Evolutionary conservation across 2,797 vertebrate genomes (phyloP), one percentile per base, ranked within the genome.

Genomic region (Holocentrus rufus): DNA sequence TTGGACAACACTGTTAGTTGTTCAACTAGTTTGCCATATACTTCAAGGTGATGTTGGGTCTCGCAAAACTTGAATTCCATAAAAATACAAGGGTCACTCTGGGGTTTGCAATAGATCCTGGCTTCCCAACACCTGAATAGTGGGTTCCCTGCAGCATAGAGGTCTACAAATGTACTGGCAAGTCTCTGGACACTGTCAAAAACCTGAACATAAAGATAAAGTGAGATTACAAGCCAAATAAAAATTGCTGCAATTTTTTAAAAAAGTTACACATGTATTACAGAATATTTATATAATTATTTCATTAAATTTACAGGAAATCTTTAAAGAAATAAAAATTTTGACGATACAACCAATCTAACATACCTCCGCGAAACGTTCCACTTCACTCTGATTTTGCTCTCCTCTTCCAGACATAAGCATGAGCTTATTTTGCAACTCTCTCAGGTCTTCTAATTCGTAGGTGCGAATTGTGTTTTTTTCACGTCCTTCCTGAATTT

Each of bases 401-500:
- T 97, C 96, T 15, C 92, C 95, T 89, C 95, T 95, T 54, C 95
- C 92, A 0, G 97, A 97, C 96, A 98, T 96, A 3, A 98, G 94
- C 96, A 98, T 98, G 50, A 98, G 91, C 42, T 98, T 98, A 87
- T 97, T 97, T 80, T 96, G 91, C 52, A 98, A 92, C 2, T 98
- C 97, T 4, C 88, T 88, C 39, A 98, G 91, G 42, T 97, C 96
- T 22, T 95, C 44, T 46, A 46, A 46, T 46, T 46, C 94, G 55
- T 94, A 97, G 4, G 54, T 65, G 14, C 93, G 87, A 0, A 17
- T 34, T 8, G 55, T 58, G 30, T 34, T 74, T 34, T 34, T 30
- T 1, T 89, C 73, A 39, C 85, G 66, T 0, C 39, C 20, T 0
- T 79, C 88, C 0, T 84, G 90, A n/a, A 97, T 93, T 31, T 74